Conservation (phyloP, 2,888 invertebrate species). For the Caenorhabditis virilis region DNA sequence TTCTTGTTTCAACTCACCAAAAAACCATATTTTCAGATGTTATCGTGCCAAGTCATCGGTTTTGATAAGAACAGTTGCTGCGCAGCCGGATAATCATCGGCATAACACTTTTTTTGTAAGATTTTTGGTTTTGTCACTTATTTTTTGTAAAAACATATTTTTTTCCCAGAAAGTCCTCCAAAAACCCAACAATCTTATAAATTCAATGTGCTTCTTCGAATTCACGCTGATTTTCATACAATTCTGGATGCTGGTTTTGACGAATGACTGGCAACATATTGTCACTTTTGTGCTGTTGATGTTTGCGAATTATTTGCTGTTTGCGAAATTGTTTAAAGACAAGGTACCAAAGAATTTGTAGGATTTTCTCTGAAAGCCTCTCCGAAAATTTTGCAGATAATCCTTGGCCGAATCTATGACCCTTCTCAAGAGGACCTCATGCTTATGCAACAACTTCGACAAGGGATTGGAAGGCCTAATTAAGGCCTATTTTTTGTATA, state of each 20-base stretch:
- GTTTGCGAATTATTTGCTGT: slow-evolving; percentile 86
- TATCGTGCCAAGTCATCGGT: slow-evolving; percentile 35
- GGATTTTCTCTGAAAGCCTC: not conserved
- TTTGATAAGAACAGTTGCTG: slow-evolving; percentile 76
- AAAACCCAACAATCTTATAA: slow-evolving; percentile 79
- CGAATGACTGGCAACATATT: slow-evolving; percentile 88
- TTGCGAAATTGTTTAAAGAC: slow-evolving; percentile 84
- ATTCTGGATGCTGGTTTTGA: slow-evolving; percentile 80
- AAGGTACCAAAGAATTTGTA: slow-evolving; percentile 17
- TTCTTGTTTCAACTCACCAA: not conserved
- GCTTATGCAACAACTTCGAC: slow-evolving; percentile 50
- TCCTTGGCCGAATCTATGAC: slow-evolving; percentile 60
- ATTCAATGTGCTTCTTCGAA: slow-evolving; percentile 74
- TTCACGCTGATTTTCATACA: slow-evolving; percentile 71
- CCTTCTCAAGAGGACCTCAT: slow-evolving; percentile 60
- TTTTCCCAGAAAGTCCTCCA: slow-evolving; percentile 81
- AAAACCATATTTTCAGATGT: slow-evolving; percentile 16
- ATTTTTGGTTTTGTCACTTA: slow-evolving; percentile 55
- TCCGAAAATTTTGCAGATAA: slow-evolving; percentile 48
- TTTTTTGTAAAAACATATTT: not conserved
- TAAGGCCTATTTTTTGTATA: too few relatives aligned
- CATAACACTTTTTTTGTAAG: slow-evolving; percentile 87
- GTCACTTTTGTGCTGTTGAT: slow-evolving; percentile 83
- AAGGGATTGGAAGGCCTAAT: slow-evolving; percentile 7
- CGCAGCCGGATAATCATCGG: slow-evolving; percentile 82